Evolutionary conservation across 2,797 vertebrate genomes (phyloP).

Genomic region (Gymnoscopelus microlampas): DNA sequence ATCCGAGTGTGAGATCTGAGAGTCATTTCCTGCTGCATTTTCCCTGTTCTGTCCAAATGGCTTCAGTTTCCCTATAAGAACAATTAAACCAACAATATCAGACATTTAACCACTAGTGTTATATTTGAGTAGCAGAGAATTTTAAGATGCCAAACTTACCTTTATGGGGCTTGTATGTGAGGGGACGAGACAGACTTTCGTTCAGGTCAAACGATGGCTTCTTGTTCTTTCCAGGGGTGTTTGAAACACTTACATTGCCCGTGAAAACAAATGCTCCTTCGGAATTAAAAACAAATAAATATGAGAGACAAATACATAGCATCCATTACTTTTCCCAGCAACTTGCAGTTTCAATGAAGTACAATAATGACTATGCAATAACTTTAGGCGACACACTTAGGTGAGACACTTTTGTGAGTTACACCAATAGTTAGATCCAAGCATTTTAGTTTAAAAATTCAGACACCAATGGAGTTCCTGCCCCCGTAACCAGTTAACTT

Average conservation of each 20-base stretch:
- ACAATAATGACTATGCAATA: no score
- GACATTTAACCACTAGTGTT: neutral
- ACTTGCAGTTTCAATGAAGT: no score
- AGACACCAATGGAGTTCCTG: no score
- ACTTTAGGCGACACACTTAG: no score
- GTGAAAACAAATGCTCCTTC: conserved; percentile 85
- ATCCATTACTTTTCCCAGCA: neutral
- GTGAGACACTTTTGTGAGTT: no score
- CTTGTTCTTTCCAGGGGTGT: conserved; percentile 82
- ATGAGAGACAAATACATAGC: neutral
- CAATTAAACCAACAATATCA: neutral
- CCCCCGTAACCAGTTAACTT: no score
- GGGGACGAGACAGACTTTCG: conserved; percentile 91
- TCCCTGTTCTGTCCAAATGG: conserved; percentile 84
- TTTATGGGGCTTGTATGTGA: conserved; percentile 91
- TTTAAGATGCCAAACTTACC: conserved; percentile 71
- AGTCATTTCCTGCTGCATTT: conserved; percentile 71
- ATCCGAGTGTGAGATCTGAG: conserved; percentile 62
- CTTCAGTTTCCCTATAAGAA: conserved; percentile 91
- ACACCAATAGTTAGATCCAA: no score
- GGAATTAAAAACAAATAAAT: conserved; percentile 1
- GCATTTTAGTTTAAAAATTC: no score
- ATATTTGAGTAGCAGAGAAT: no score
- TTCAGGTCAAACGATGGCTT: conserved; percentile 90
- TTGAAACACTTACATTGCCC: conserved; percentile 64